These are phyloP conservation scores for Basileuterus tristriatus DNA, from an alignment of 2,797 vertebrate species.

Conservation along the genomic window DNA sequence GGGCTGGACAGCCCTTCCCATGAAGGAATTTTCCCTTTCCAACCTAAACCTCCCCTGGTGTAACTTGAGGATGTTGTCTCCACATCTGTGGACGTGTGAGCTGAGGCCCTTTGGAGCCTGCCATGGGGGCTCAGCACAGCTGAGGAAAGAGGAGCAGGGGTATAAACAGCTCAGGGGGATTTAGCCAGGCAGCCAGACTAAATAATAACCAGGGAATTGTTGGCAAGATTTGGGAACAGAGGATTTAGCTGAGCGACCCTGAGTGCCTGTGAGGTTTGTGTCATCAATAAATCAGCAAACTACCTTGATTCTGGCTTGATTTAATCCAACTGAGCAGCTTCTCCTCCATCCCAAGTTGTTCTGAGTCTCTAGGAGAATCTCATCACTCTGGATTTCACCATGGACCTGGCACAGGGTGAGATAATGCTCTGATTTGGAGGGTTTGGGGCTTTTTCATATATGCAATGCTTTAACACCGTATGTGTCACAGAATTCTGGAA, in stretches of 20 bases:
- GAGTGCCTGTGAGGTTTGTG: not conserved
- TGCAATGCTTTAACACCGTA: fast-evolving
- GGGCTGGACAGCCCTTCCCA: not conserved
- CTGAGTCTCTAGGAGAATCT: fast-evolving
- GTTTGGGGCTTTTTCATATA: fast-evolving
- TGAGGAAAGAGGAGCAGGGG: not conserved
- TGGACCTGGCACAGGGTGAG: not conserved
- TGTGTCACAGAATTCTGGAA: not conserved
- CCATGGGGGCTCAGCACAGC: not conserved
- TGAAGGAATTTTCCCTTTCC: not conserved
- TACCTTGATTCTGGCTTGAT: not conserved
- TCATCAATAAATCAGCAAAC: not conserved
- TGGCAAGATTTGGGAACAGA: not conserved
- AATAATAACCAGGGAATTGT: not conserved
- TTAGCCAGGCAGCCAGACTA: not conserved
- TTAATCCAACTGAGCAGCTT: not conserved
- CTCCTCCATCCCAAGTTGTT: not conserved
- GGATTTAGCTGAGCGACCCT: not conserved
- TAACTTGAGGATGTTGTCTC: not conserved
- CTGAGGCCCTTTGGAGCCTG: not conserved
- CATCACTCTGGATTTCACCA: not conserved
- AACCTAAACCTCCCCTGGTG: not conserved
- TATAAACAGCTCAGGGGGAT: not conserved
- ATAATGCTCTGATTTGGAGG: no score
- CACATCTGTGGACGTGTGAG: not conserved